phyloP scores from a whole-genome alignment of 2,113 vertebrate species.

The Syngnathus typhle region DNA sequence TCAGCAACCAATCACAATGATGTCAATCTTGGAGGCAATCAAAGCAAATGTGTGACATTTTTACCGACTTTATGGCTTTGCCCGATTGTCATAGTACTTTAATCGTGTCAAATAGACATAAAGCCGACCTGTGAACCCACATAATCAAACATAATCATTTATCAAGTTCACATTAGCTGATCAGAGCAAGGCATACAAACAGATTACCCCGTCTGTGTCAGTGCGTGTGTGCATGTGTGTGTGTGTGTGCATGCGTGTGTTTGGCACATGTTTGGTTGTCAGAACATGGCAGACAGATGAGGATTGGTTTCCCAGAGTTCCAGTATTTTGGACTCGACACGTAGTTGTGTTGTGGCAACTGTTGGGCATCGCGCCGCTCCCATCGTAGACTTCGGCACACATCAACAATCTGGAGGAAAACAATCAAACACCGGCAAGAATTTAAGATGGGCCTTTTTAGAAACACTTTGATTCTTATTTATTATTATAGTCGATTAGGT shows the following conservation, averaged over 20 bases:
- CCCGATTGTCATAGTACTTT: constrained; percentile 1
- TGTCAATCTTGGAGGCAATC: not conserved
- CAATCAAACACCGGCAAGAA: constrained; percentile 7
- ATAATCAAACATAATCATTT: constrained; percentile 16
- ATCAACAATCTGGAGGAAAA: constrained; percentile 63
- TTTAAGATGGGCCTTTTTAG: not conserved
- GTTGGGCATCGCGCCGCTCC: constrained; percentile 14
- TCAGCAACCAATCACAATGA: constrained; percentile 7
- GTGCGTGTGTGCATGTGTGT: constrained; percentile 10
- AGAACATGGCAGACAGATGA: constrained; percentile 52
- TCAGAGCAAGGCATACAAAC: constrained; percentile 28
- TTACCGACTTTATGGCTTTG: constrained; percentile 29
- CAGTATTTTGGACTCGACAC: constrained; percentile 33
- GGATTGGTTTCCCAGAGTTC: constrained; percentile 44
- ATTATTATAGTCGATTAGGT: not conserved
- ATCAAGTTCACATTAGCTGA: constrained; percentile 12
- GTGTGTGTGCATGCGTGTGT: constrained; percentile 43
- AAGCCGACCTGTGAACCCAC: not conserved
- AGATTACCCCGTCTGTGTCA: constrained; percentile 9
- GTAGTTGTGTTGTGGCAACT: constrained; percentile 48
- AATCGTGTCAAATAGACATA: not conserved
- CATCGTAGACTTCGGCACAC: constrained; percentile 17
- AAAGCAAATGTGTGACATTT: constrained; percentile 17
- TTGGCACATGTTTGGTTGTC: constrained; percentile 71
- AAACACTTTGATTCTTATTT: not conserved